phyloP scores from a whole-genome alignment of 2,888 invertebrate species.

The Agrotis ipsilon region DNA sequence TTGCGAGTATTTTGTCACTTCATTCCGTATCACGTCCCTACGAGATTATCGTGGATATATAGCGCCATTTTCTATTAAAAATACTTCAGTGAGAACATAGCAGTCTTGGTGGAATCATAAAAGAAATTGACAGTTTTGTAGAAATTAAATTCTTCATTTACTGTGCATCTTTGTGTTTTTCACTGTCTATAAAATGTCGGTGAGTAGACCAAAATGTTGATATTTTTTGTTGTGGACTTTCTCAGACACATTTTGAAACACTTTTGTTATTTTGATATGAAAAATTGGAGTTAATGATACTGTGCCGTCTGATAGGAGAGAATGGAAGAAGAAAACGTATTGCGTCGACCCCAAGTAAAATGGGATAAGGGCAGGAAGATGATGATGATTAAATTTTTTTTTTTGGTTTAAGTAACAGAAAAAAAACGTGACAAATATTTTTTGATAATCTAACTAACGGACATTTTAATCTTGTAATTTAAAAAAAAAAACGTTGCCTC shows the following conservation, averaged over 20 bases:
- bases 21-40: constrained; percentile 20
- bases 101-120: neutral
- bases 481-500: too few relatives aligned
- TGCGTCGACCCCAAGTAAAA: too few relatives aligned
- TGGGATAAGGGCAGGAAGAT: too few relatives aligned
- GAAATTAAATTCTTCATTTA: neutral
- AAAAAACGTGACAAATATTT: too few relatives aligned
- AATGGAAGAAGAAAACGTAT: too few relatives aligned
- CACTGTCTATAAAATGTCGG: constrained; percentile 38
- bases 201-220: constrained; percentile 24
- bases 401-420: too few relatives aligned
- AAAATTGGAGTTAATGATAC: too few relatives aligned
- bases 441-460: too few relatives aligned
- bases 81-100: constrained; percentile 3
- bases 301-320: too few relatives aligned
- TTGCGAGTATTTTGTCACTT: constrained; percentile 9
- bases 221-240: neutral
- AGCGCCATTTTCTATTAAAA: neutral
- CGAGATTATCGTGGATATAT: constrained; percentile 11
- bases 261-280: neutral
- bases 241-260: neutral
- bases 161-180: neutral
- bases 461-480: too few relatives aligned
- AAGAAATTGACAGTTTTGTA: neutral
- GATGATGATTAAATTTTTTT: too few relatives aligned